Conservation (phyloP, 2,797 vertebrate species). For the Hafferia zeledoni region DNA sequence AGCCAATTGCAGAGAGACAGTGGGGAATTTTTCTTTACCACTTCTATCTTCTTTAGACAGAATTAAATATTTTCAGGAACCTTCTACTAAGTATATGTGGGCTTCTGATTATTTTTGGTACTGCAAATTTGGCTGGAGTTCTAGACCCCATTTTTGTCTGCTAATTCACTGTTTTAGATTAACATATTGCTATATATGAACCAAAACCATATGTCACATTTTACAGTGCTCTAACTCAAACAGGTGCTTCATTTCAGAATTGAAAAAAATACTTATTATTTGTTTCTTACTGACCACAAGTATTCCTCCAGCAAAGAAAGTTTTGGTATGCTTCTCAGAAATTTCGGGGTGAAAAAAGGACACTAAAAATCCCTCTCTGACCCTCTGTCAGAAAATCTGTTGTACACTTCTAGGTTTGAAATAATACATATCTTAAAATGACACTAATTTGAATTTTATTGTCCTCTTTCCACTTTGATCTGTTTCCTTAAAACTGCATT, state of each 20-base stretch:
- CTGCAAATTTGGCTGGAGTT: neutral
- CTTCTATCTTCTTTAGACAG: neutral
- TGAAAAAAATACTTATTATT: neutral
- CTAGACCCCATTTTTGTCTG: neutral
- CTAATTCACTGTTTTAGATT: neutral
- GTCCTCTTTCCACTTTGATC: neutral
- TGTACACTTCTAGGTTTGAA: neutral
- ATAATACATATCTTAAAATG: neutral
- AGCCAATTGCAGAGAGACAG: neutral
- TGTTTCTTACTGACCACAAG: neutral
- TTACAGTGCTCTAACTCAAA: neutral
- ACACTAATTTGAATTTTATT: neutral
- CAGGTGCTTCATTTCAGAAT: neutral
- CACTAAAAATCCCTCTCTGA: neutral
- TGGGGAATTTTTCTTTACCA: neutral
- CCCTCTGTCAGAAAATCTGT: neutral
- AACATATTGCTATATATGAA: neutral
- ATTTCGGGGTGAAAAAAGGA: neutral
- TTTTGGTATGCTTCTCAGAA: neutral
- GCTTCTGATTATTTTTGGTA: neutral
- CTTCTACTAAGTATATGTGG: neutral
- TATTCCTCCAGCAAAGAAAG: neutral
- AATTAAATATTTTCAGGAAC: neutral
- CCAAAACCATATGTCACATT: neutral
- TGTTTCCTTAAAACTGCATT: neutral